Evolutionary conservation across 2,797 vertebrate genomes (phyloP).

Genomic region (Oreochromis mossambicus): DNA sequence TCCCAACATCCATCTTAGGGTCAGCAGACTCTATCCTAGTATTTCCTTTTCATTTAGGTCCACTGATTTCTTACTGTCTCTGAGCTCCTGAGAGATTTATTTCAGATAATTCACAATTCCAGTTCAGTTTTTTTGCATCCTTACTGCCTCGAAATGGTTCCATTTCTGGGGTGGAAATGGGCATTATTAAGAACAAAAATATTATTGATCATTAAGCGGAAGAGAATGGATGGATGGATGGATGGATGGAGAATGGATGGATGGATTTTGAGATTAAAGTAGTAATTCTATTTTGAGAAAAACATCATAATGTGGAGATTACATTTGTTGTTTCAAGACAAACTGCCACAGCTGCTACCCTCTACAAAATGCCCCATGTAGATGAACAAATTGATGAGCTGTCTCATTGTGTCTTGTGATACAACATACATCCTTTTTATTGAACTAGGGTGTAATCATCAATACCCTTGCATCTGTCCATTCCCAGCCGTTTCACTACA

Average conservation of each 20-base stretch:
- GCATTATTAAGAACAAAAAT: background rate
- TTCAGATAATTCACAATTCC: background rate
- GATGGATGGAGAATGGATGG: background rate
- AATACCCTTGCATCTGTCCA: background rate
- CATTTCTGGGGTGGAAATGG: background rate
- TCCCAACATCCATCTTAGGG: background rate
- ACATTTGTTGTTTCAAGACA: background rate
- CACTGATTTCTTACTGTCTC: background rate
- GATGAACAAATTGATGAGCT: background rate
- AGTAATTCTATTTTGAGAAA: background rate
- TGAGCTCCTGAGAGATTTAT: constrained; percentile 24
- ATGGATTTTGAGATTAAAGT: background rate
- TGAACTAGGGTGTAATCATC: background rate
- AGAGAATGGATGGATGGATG: background rate
- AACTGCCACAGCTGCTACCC: background rate
- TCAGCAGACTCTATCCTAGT: background rate
- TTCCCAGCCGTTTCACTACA: background rate
- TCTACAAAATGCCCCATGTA: background rate
- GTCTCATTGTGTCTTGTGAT: background rate
- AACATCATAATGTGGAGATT: background rate
- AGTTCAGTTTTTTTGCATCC: background rate
- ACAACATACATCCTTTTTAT: background rate
- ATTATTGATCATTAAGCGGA: background rate
- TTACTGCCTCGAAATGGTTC: background rate
- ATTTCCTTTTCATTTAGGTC: constrained; percentile 1